phyloP scores from a whole-genome alignment of 2,113 vertebrate species.

The Paraplagusia blochii region DNA sequence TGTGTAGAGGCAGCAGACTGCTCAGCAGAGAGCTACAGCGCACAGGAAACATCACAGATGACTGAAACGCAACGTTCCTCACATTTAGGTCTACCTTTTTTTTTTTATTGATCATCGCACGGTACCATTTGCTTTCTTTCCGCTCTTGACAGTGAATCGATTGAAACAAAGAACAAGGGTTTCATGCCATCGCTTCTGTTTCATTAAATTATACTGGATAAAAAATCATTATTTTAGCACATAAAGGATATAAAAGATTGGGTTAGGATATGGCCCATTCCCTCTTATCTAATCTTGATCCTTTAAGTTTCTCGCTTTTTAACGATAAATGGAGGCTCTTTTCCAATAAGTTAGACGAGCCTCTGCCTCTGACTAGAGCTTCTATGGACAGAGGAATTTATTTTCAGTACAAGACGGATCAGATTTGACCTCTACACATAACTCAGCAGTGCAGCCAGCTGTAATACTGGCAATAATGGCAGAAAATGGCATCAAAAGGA shows the following conservation, averaged over 20 bases:
- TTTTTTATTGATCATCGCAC: slow-evolving; percentile 63
- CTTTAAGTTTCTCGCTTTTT: slow-evolving; percentile 45
- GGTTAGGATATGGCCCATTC: slow-evolving; percentile 57
- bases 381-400: slow-evolving; percentile 51
- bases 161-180: slow-evolving; percentile 50
- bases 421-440: slow-evolving; percentile 65
- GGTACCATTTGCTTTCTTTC: slow-evolving; percentile 59
- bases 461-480: slow-evolving; percentile 62
- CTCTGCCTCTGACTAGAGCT: slow-evolving; percentile 55
- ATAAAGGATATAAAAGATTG: slow-evolving; percentile 54
- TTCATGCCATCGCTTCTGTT: slow-evolving; percentile 55
- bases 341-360: not conserved
- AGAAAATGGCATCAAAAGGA: slow-evolving; percentile 51
- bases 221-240: slow-evolving; percentile 58
- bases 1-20: not conserved
- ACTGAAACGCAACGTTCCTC: slow-evolving; percentile 33
- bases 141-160: slow-evolving; percentile 58
- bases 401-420: slow-evolving; percentile 63
- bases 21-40: not conserved
- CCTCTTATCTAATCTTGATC: slow-evolving; percentile 45
- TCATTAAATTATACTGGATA: slow-evolving; percentile 61
- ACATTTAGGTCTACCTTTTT: slow-evolving; percentile 42
- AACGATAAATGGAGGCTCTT: slow-evolving; percentile 59
- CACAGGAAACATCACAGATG: slow-evolving; percentile 33
- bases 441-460: slow-evolving; percentile 49